Evolutionary conservation across 64 coral and sea anemone genomes (phyloP).

Genomic region (Actinia tenebrosa): DNA sequence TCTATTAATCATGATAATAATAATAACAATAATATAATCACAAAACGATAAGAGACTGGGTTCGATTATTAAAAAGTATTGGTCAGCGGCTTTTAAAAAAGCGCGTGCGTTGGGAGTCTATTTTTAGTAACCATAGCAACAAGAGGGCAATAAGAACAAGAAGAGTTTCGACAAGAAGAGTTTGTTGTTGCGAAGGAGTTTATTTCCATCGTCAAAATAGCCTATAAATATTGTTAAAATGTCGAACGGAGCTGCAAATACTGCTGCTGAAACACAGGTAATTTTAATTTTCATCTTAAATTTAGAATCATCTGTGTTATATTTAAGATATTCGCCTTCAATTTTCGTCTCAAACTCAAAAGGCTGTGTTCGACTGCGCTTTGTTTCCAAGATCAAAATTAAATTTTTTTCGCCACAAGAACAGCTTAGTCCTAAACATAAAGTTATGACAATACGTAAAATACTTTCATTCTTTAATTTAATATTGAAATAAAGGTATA

Average conservation of each 20-base stretch:
- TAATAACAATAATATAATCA: no score
- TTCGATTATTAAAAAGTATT: no score
- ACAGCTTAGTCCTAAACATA: background rate
- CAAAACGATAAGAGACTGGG: no score
- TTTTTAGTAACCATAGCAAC: slow-evolving; percentile 17
- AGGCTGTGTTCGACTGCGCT: background rate
- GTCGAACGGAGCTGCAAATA: background rate
- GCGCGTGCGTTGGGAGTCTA: background rate
- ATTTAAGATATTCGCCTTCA: background rate
- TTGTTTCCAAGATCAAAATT: background rate
- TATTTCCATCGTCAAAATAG: background rate
- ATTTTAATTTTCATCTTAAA: background rate
- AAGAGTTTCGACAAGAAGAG: background rate
- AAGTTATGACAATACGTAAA: background rate
- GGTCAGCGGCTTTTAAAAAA: background rate
- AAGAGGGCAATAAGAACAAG: background rate
- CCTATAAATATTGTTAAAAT: background rate
- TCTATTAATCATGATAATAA: no score
- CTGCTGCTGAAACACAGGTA: slow-evolving; percentile 5
- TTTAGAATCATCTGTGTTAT: background rate
- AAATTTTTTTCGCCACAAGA: background rate
- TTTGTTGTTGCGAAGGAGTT: background rate
- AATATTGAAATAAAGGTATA: background rate
- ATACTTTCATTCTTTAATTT: background rate
- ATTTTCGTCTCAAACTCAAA: background rate